Base-by-base conservation (phyloP, 2,888 invertebrate species). In the Phortica okadai region DNA sequence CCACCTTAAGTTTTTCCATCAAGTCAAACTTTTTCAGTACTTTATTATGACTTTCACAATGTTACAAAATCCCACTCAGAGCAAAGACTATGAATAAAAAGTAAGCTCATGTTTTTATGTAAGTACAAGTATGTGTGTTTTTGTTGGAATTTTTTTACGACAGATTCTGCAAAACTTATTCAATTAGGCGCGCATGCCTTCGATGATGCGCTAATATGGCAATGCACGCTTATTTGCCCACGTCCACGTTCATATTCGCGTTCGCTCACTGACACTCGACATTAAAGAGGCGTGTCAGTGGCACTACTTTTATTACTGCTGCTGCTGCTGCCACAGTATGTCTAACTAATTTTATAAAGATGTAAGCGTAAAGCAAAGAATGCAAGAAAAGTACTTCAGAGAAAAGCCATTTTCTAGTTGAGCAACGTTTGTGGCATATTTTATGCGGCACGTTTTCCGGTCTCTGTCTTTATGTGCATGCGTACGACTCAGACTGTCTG, bases 391-490 rank as follows among this genome's bases (percentile, higher is more conserved):
- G 66, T 42, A n/a, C 41, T 42, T 16, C 42, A 66, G n/a, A 6
- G 44, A 45, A 44, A 8, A 41, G 62, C 42, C 6, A 73, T 73
- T 73, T 59, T 58, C 73, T 73, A 59, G 73, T 73, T 62, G 59
- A 42, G 66, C 74, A 74, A 44, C 66, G 66, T 41, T 70, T 45
- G 33, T 8, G 50, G 74, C 73, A 76, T 44, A 73, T 69, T 69
- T 72, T 74, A 69, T 64, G 66, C 45, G 76, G 70, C 54, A 67
- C 66, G 59, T 54, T 54, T 67, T 64, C 58, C 33, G 16, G 73
- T 42, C 16, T 21, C 41, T 14, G 2, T 25, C 33, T 33, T 33
- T 33, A 33, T 33, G 33, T 33, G 33, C 33, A 33, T 33, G 33
- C 33, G 33, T 11, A 58, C 33, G 14, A 56, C 56, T 56, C 14